Conservation (phyloP, 2,888 invertebrate species). For the Drosophila aldrichi region DNA sequence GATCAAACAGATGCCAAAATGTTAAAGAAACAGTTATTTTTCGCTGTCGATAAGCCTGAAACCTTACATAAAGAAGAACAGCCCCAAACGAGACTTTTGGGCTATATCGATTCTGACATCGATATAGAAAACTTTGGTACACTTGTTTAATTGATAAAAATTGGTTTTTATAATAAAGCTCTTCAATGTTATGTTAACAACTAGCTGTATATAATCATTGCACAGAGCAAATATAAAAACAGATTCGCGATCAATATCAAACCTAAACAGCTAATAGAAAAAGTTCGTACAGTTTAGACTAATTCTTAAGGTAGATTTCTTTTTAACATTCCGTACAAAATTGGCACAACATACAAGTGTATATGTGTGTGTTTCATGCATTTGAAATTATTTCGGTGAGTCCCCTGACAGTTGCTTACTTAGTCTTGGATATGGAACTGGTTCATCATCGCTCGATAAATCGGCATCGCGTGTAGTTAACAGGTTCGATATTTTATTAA, state of each 20-base stretch:
- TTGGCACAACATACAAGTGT: background rate
- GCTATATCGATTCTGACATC: background rate
- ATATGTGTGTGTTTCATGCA: background rate
- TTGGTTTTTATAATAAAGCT: slow-evolving; percentile 3
- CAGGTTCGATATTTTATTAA: slow-evolving; percentile 7
- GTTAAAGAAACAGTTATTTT: slow-evolving; percentile 73
- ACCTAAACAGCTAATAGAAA: background rate
- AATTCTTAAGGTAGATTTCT: slow-evolving; percentile 3
- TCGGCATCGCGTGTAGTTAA: background rate
- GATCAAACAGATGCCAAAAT: slow-evolving; percentile 63
- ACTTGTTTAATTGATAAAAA: slow-evolving; percentile 42
- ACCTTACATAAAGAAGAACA: background rate
- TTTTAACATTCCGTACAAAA: background rate
- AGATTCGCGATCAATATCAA: background rate
- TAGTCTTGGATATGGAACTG: slow-evolving; percentile 15
- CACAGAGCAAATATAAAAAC: too few relatives aligned
- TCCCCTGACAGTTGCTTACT: background rate
- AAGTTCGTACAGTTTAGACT: slow-evolving; percentile 1
- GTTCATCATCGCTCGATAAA: slow-evolving; percentile 28
- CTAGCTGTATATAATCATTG: background rate
- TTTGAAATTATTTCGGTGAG: background rate
- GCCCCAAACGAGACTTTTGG: background rate
- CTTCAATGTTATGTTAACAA: background rate
- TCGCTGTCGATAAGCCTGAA: slow-evolving; percentile 1
- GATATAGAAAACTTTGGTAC: slow-evolving; percentile 59